phyloP scores from a whole-genome alignment of 2,113 vertebrate genomes.

The Saguinus imperator region DNA sequence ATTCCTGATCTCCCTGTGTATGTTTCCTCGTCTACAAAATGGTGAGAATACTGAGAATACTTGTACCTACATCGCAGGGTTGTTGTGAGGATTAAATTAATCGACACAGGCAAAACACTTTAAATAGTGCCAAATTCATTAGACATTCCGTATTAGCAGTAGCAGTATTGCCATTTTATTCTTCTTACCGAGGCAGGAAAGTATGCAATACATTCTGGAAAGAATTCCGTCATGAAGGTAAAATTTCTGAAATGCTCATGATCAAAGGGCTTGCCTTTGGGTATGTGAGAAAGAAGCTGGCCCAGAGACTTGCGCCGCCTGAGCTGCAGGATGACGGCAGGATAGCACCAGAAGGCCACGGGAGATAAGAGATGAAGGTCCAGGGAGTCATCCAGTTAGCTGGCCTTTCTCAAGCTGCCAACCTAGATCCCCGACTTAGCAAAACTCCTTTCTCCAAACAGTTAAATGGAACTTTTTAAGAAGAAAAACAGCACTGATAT shows the following conservation, averaged over 20 bases:
- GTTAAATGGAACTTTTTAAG: not conserved
- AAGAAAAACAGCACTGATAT: not conserved
- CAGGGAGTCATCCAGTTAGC: not conserved
- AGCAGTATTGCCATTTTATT: not conserved
- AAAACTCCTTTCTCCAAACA: not conserved
- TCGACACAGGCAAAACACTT: not conserved
- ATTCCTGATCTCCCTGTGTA: not conserved
- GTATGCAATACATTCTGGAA: not conserved
- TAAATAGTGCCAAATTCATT: not conserved
- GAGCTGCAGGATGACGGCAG: not conserved
- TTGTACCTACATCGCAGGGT: not conserved
- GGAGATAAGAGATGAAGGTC: constrained; percentile 1
- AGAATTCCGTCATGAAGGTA: constrained; percentile 3
- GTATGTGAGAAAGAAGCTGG: not conserved
- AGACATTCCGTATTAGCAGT: not conserved
- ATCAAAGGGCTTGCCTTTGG: not conserved
- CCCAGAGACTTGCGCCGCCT: not conserved
- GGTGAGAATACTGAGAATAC: not conserved
- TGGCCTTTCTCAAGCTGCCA: not conserved
- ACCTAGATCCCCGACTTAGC: not conserved
- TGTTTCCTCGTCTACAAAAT: not conserved
- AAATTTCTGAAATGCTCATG: not conserved
- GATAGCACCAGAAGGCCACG: not conserved
- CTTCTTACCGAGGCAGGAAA: not conserved
- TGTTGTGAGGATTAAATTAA: not conserved